Conservation (phyloP, 2,113 vertebrate genomes). For the Zeus faber region DNA sequence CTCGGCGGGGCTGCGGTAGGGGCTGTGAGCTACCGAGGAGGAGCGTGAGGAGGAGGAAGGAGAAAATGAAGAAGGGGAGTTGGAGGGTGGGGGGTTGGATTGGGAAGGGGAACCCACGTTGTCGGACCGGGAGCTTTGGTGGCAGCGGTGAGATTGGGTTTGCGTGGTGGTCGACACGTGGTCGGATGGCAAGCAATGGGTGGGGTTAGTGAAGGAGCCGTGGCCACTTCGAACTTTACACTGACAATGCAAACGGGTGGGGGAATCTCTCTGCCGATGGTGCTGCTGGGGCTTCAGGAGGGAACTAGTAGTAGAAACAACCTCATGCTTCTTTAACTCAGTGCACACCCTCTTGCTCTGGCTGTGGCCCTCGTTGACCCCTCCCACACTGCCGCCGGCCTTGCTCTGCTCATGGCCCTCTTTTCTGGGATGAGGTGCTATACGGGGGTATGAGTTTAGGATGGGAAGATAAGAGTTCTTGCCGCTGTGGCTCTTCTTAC, state of each 20-base stretch:
- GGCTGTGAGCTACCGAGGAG: constrained; percentile 27
- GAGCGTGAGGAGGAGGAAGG: constrained; percentile 12
- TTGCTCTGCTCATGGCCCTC: constrained; percentile 37
- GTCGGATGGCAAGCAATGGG: too few relatives aligned
- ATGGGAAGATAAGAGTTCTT: constrained; percentile 68
- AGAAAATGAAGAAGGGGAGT: constrained; percentile 24
- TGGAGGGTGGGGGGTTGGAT: constrained; percentile 40
- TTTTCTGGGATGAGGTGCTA: constrained; percentile 66
- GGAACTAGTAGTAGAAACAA: constrained; percentile 45
- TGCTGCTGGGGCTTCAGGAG: constrained; percentile 27
- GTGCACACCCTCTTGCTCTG: constrained; percentile 66
- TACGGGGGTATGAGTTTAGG: constrained; percentile 69
- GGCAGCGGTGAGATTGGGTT: constrained; percentile 4
- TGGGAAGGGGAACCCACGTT: constrained; percentile 45
- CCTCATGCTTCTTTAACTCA: constrained; percentile 37
- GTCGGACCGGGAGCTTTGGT: constrained; percentile 6
- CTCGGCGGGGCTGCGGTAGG: background rate
- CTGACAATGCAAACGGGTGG: constrained; percentile 6
- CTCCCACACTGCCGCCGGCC: background rate
- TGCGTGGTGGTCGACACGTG: constrained; percentile 20
- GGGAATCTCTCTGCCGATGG: constrained; percentile 34
- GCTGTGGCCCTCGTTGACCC: constrained; percentile 10
- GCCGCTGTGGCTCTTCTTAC: constrained; percentile 30
- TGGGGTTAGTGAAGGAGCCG: constrained; percentile 1
- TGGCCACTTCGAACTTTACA: constrained; percentile 12